phyloP scores from a whole-genome alignment of 37 sponge, comb jelly and placozoan species.

The Halisarca cf. caerulea region DNA sequence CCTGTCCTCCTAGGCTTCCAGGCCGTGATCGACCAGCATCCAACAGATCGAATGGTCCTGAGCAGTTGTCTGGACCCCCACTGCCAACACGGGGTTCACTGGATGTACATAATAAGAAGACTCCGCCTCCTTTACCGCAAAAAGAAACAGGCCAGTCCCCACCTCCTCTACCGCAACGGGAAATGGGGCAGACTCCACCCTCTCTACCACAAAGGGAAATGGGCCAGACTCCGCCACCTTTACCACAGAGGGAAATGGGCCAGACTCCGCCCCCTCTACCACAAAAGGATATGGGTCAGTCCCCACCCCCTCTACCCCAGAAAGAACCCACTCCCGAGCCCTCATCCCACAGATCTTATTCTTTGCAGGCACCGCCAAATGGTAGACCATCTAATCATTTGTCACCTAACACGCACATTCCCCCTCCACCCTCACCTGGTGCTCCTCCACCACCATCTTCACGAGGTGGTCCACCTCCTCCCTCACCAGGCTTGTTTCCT shows the following conservation, averaged over 20 bases:
- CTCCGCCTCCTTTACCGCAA: slow-evolving; percentile 4
- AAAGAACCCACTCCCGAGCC: too few species aligned
- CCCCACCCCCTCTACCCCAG: too few species aligned
- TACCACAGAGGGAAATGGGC: background rate
- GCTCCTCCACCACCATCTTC: background rate
- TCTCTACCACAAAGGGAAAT: background rate
- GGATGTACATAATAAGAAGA: background rate
- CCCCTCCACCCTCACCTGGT: background rate
- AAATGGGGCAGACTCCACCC: background rate
- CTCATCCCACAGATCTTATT: too few species aligned
- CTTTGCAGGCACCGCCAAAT: too few species aligned
- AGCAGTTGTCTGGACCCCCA: background rate
- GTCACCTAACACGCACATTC: too few species aligned
- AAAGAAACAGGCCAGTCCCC: background rate
- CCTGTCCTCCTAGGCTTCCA: too few species aligned
- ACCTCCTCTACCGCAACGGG: background rate
- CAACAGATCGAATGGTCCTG: too few species aligned
- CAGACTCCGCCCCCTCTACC: background rate
- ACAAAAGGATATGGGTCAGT: background rate
- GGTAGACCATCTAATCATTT: too few species aligned
- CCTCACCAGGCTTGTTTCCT: background rate
- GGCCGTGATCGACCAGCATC: too few species aligned
- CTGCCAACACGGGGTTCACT: background rate
- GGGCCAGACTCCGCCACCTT: background rate
- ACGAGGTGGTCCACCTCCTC: background rate